Percentiles rank a stretch among this genome's conserved stretches.
Conservation (phyloP, 2,797 vertebrate species). For the Emydoidea blandingii region DNA sequence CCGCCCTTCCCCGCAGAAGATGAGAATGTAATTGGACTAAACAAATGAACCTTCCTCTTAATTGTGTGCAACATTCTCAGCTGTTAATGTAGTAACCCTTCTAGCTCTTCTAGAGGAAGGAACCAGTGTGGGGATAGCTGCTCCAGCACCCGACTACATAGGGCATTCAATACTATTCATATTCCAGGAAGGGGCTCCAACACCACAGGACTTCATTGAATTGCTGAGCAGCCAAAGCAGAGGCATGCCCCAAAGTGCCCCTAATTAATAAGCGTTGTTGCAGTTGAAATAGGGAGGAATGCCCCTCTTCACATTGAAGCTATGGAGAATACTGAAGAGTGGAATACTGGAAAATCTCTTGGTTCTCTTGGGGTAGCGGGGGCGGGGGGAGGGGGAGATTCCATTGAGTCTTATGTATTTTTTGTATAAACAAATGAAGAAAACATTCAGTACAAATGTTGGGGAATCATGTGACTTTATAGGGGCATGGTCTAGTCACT, state of each 20-base stretch:
- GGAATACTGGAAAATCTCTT: not conserved
- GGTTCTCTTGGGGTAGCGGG: not conserved
- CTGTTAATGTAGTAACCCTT: not conserved
- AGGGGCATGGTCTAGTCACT: not conserved
- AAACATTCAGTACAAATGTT: not conserved
- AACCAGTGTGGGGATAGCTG: not conserved
- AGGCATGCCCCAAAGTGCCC: not conserved
- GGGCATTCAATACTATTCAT: too few relatives aligned
- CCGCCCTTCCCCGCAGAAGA: not conserved
- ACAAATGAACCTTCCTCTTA: not conserved
- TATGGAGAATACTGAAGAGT: not conserved
- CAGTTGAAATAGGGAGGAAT: not conserved
- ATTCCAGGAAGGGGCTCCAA: not conserved
- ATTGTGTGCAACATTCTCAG: not conserved
- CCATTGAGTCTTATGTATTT: not conserved
- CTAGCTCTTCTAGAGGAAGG: not conserved
- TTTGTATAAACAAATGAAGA: not conserved
- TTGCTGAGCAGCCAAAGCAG: not conserved
- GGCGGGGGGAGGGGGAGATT: too few relatives aligned
- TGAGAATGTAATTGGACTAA: rapidly evolving
- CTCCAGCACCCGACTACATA: not conserved
- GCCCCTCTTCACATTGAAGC: not conserved
- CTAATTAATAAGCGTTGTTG: not conserved
- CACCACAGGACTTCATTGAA: not conserved
- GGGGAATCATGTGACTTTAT: not conserved